Conservation (phyloP, 1,140 invertebrate species). For the Tetraneura akinire region DNA sequence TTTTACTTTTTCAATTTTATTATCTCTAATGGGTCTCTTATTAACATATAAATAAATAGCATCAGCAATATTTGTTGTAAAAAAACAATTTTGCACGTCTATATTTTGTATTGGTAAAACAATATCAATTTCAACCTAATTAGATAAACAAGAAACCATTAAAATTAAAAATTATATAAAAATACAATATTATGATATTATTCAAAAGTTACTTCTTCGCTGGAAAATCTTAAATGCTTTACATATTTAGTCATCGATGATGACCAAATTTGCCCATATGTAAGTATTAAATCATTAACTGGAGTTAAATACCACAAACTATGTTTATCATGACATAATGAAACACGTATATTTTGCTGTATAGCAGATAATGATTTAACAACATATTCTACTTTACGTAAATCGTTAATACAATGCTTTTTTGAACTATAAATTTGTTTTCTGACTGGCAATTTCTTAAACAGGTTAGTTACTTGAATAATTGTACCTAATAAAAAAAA, state of each 20-base stretch:
- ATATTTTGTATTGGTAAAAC: constrained; percentile 59
- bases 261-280: constrained; percentile 61
- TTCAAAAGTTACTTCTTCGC: constrained; percentile 54
- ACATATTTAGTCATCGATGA: constrained; percentile 60
- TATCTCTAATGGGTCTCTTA: constrained; percentile 64
- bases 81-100: constrained; percentile 41
- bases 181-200: neutral
- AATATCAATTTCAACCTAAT: constrained; percentile 59
- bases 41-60: constrained; percentile 63
- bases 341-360: constrained; percentile 61
- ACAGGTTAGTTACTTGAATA: constrained; percentile 63
- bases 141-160: no score
- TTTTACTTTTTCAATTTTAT: constrained; percentile 58
- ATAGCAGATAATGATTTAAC: constrained; percentile 64
- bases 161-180: constrained; percentile 17
- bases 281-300: constrained; percentile 59
- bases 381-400: constrained; percentile 65
- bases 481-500: constrained; percentile 63
- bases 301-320: constrained; percentile 64
- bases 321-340: constrained; percentile 63
- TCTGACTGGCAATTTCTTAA: constrained; percentile 68
- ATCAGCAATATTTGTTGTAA: constrained; percentile 55
- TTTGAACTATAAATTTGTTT: constrained; percentile 63
- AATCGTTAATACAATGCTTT: constrained; percentile 63
- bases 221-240: constrained; percentile 57